Base-by-base conservation (phyloP, 2,113 vertebrate genomes). In the Brachyistius frenatus region DNA sequence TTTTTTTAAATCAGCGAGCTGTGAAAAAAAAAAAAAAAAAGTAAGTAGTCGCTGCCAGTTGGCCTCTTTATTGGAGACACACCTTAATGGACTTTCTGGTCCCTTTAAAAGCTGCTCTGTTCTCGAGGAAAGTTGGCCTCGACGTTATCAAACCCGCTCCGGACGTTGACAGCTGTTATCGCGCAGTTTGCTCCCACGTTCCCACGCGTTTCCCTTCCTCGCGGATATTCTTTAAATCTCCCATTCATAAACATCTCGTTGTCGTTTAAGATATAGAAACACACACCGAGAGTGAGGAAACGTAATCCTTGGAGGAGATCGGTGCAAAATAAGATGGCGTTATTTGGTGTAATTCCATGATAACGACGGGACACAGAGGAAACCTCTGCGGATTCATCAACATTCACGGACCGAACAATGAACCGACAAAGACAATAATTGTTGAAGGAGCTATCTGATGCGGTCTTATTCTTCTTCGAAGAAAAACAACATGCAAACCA, bases 101-200 rank as follows among this genome's bases (percentile, higher is more conserved):
- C 13, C 10, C 41, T 11, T 44, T 13, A 44, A 44, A 44, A 3
- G 41, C 41, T 44, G 41, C 10, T 11, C 3, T 13, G 41, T 44
- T 4, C 5, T 10, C 10, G 39, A 8, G 7, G 39, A 41, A 41
- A 41, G 41, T 44, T 11, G 6, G 41, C 41, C 2, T 73, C 15
- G 23, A 23, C 41, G 47, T 77, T 78, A 85, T 85, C 77, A 71
- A 62, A 75, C 23, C 54, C 1, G 49, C 5, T 62, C 2, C 44
- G 23, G n/a, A 35, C 56, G 47, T 64, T 58, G 72, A 87, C 82
- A 70, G 85, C 82, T 57, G 70, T 72, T 89, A 81, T 81, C 77
- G 33, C 33, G 5, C 36, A 16, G 62, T 35, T 62, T 52, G 60
- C 74, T 83, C 76, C 76, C 73, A 56, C 54, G 37, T 73, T 73